Evolutionary conservation across 1,140 invertebrate species (phyloP), one percentile per base, ranked within the genome.

Genomic region (Melanaphis sacchari): DNA sequence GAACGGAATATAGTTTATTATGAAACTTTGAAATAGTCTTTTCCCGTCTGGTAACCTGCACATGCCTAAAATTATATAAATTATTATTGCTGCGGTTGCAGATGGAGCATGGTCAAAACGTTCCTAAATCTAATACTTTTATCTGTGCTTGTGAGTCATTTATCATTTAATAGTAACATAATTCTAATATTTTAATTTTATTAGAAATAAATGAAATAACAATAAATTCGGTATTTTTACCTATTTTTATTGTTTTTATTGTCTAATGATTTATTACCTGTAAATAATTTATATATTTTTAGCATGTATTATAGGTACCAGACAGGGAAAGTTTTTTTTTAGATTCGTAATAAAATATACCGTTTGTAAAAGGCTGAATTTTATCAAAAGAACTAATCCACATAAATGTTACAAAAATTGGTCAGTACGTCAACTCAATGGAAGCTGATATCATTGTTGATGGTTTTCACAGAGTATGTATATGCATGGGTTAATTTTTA

Each of bases 91-190:
- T 24, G 95, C 95, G 26, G 94, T 95, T 88, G 94, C 94, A 40
- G 95, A 95, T 93, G 95, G 95, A 26, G 91, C 88, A 81, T 95
- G 94, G 94, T 82, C 92, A 31, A 95, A 95, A 93, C 91, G 95
- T 89, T 95, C 94, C 2, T 95, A 93, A 94, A n/a, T 94, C 94
- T 24, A 94, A 94, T 94, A 94, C 95, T 22, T 22, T 66, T 95
- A n/a, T 95, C 95, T 66, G 94, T 94, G 9, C 94, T 94, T 90
- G 93, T 94, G 54, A 94, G 93, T 94, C 43, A 46, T 46, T 46
- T 46, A 46, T 46, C 43, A 46, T 9, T 46, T 46, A 46, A 81
- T 89, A 81, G 15, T 36, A 81, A 46, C 43, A 81, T 36, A 81
- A 81, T 36, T 81, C 18, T 9, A 81, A 81, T 46, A 81, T 81